Base-by-base conservation (phyloP, 2,888 invertebrate genomes). In the Desoria tigrina region DNA sequence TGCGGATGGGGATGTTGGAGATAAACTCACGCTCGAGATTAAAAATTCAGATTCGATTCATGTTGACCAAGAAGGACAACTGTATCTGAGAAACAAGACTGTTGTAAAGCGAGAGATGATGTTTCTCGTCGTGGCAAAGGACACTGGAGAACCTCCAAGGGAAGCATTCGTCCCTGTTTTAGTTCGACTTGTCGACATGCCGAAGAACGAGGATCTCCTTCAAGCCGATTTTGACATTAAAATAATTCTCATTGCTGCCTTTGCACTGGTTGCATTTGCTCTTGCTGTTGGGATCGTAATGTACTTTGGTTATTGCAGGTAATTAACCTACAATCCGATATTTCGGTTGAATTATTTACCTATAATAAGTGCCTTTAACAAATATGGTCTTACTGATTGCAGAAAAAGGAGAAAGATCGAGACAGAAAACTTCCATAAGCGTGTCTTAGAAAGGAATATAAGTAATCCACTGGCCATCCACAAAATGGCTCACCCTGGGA, bases 1-100 rank as follows among this genome's bases (percentile, higher is more conserved):
- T n/a, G 89, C 89, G 24, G 94, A 94, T 79, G 92, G 92, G 0
- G 94, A 94, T 81, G 83, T 84, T 64, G 87, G 86, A 1, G 93
- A 94, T 79, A 83, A 83, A 63, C 84, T 94, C 27, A 84, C 86
- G 11, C 82, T 94, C n/a, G 85, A 75, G 58, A 71, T 75, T 39
- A 71, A 74, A 63, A 75, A 75, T 54, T 74, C 72, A 3, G 74
- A 75, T 53, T 68, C 67, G 32, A 65, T 75, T 26, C 63, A 60
- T 21, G 72, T 75, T 18, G 72, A 75, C 45, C 65, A 57, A n/a
- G 63, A 71, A 53, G 75, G 75, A n/a, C 67, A 71, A 9, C 68
- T 75, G 1, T 75, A 56, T 60, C 61, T 73, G 26, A 63, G 66
- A 51, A 75, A 75, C 49, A 68, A 66, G 49, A 74, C 72, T 21